phyloP scores from a whole-genome alignment of 2,888 invertebrate genomes.

The Troides helena region DNA sequence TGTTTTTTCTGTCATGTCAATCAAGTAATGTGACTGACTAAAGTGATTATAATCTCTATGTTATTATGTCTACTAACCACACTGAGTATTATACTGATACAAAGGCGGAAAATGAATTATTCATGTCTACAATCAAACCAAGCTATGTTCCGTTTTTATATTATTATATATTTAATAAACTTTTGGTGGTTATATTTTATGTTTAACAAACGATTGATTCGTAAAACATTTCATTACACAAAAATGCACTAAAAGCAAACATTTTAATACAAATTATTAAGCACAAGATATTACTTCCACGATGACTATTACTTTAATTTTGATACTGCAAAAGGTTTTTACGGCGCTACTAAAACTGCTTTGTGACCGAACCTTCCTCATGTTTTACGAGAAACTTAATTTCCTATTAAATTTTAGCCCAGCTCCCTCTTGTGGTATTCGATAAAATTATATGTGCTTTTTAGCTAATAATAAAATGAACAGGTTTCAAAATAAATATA shows the following conservation, averaged over 20 bases:
- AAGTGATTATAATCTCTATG: too few species aligned
- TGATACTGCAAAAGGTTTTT: conserved; percentile 24
- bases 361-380: conserved; percentile 18
- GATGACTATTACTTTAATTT: conserved; percentile 25
- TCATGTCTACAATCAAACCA: too few species aligned
- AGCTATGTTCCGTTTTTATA: too few species aligned
- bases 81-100: too few species aligned
- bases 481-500: too few species aligned
- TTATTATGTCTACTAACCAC: neutral
- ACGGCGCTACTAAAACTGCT: conserved; percentile 22
- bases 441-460: neutral
- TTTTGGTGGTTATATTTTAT: too few species aligned
- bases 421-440: conserved; percentile 5
- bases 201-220: too few species aligned
- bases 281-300: conserved; percentile 15
- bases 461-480: neutral
- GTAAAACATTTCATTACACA: neutral
- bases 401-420: conserved; percentile 22
- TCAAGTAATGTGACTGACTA: too few species aligned
- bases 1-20: too few species aligned
- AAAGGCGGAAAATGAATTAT: too few species aligned
- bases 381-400: conserved; percentile 27
- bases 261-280: conserved; percentile 18
- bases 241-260: neutral
- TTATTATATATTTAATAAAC: too few species aligned